phyloP scores from a whole-genome alignment of 2,113 vertebrate species.

The Clarias magur region DNA sequence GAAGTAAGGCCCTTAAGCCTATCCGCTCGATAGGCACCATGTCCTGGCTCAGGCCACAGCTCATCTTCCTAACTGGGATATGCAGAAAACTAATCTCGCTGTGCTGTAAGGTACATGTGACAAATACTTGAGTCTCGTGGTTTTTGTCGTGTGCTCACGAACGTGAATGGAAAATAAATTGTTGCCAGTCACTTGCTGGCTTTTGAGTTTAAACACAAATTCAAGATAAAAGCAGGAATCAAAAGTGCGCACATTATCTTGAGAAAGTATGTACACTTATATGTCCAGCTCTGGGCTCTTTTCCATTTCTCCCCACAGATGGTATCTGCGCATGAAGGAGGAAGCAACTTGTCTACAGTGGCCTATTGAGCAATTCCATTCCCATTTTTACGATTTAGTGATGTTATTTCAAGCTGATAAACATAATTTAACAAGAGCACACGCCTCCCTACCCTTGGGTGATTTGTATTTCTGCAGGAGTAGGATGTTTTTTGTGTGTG shows the following conservation, averaged over 20 bases:
- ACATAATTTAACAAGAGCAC: constrained; percentile 38
- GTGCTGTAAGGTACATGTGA: too few relatives aligned
- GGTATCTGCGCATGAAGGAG: not conserved
- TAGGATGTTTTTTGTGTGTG: not conserved
- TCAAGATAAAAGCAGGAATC: not conserved
- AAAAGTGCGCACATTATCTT: not conserved
- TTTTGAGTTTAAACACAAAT: not conserved
- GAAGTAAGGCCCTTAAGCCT: too few relatives aligned
- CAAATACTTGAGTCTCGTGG: too few relatives aligned
- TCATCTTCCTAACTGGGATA: too few relatives aligned
- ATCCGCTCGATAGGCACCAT: too few relatives aligned
- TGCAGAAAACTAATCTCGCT: too few relatives aligned
- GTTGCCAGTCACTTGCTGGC: not conserved
- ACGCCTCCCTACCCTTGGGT: constrained; percentile 36
- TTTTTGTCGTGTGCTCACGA: not conserved
- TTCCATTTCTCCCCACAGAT: not conserved
- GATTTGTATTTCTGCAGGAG: constrained; percentile 34
- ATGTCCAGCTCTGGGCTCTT: not conserved
- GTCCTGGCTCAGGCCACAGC: too few relatives aligned
- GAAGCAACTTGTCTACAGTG: constrained; percentile 11
- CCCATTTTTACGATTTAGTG: constrained; percentile 36
- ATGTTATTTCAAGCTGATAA: constrained; percentile 48
- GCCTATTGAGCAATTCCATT: constrained; percentile 17
- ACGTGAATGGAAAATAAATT: not conserved
- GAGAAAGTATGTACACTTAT: not conserved